A percentile compares a stretch with the other conserved stretches of the same genome.
Evolutionary conservation across 2,888 invertebrate genomes (phyloP).

Genomic region (Drosophila neotestacea): DNA sequence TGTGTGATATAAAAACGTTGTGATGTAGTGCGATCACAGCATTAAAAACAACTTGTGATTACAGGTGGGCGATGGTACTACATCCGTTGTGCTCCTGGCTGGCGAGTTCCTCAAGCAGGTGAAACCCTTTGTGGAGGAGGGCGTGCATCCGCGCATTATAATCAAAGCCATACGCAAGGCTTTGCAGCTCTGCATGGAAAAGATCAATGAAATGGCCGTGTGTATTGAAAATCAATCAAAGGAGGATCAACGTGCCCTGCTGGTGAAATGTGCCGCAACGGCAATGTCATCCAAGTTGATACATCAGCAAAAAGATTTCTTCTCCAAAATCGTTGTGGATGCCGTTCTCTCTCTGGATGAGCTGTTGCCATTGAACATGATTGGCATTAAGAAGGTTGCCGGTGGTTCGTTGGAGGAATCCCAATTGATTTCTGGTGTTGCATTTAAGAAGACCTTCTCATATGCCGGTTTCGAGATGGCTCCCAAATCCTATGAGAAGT

Average conservation of each 20-base stretch:
- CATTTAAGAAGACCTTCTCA: constrained; percentile 99
- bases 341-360: constrained; percentile 96
- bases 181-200: constrained; percentile 91
- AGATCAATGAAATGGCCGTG: constrained; percentile 93
- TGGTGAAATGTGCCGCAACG: constrained; percentile 97
- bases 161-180: constrained; percentile 95
- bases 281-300: constrained; percentile 99
- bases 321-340: constrained; percentile 98
- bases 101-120: constrained; percentile 97
- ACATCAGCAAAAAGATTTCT: constrained; percentile 97
- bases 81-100: constrained; percentile 97
- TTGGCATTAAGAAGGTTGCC: constrained; percentile 98
- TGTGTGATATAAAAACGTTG: no score
- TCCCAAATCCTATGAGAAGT: constrained; percentile 95
- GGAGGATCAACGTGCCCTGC: constrained; percentile 85
- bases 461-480: constrained; percentile 99
- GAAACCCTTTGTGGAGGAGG: constrained; percentile 98
- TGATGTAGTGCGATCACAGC: no score
- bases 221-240: constrained; percentile 90
- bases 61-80: constrained; percentile 99
- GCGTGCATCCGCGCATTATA: constrained; percentile 96
- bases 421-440: constrained; percentile 94
- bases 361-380: constrained; percentile 98
- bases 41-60: neutral
- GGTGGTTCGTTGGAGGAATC: constrained; percentile 95